Base-by-base conservation (phyloP, 2,888 invertebrate species). In the Tridacna gigas region DNA sequence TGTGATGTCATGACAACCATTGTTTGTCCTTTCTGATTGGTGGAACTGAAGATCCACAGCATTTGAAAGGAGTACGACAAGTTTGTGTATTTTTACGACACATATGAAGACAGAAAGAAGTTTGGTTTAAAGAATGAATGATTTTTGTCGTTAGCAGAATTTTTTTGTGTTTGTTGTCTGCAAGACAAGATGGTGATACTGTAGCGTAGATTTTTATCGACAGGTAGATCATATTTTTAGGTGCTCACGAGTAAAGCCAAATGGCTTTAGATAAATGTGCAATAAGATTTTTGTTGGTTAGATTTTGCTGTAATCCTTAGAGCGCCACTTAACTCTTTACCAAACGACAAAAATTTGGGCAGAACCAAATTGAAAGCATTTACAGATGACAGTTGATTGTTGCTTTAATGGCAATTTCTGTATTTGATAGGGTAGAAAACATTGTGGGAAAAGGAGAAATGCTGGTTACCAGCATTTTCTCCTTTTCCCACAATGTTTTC, bases 181-280 rank as follows among this genome's bases (percentile, higher is more conserved):
- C 1, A 63, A 63, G 63, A 63, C 22, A 63, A 25, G 63, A 13
- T 63, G 63, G n/a, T 63, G 63, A 63, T 63, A 63, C 25, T 22
- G 1, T 22, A 25, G 63, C 13, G 63, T n/a, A 63, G 63, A 25
- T 22, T n/a, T 63, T 13, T 9, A 63, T 13, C 22, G 63, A 63
- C 20, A n/a, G 37, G 37, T 37, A 25, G 63, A 7, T 25, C 22
- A 13, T 63, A 15, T 47, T 51, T 71, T 71, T 71, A 71, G 71
- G 71, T 71, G 71, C 71, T 71, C 71, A 71, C 51, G 71, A 71
- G 71, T 15, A 71, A 71, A 71, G 71, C 71, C 71, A 48, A 13
- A 25, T 25, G 71, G 71, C 71, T 71, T 71, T 26, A 69, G 69
- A 69, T 69, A 69, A 47, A 45, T 45, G 69, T 69, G 69, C 69